phyloP scores from a whole-genome alignment of 2,113 vertebrate genomes.

The Columbina picui region DNA sequence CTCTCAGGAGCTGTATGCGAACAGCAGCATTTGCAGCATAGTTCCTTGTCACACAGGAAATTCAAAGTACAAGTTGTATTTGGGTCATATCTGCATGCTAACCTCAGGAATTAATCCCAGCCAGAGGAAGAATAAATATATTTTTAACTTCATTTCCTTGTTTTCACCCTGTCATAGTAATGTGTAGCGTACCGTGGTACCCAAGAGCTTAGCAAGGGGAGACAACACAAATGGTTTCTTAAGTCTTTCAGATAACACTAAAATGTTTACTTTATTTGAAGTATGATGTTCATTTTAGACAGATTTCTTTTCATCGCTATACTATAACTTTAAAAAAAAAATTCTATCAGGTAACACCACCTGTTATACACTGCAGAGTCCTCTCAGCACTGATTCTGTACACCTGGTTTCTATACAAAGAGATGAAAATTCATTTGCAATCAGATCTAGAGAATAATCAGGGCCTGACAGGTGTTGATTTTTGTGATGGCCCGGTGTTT shows the following conservation, averaged over 20 bases:
- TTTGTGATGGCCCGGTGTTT: background rate
- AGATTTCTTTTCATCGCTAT: background rate
- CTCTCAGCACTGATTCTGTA: accelerated
- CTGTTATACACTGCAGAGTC: background rate
- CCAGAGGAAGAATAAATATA: background rate
- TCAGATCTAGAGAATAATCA: background rate
- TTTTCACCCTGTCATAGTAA: background rate
- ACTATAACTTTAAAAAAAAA: background rate
- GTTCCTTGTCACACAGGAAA: background rate
- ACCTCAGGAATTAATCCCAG: constrained; percentile 14
- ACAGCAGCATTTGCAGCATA: background rate
- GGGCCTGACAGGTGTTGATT: background rate
- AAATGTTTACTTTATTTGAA: background rate
- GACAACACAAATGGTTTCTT: background rate
- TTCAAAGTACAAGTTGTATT: background rate
- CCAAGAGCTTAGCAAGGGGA: background rate
- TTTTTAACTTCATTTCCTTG: background rate
- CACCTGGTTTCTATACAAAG: background rate
- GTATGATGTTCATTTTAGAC: background rate
- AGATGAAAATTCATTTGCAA: background rate
- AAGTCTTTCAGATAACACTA: background rate
- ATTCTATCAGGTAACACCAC: background rate
- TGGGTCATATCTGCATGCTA: background rate
- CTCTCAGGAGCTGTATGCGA: constrained; percentile 27
- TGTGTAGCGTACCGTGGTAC: accelerated